Base-by-base conservation (phyloP, 2,888 invertebrate species). In the Phasia obesa region DNA sequence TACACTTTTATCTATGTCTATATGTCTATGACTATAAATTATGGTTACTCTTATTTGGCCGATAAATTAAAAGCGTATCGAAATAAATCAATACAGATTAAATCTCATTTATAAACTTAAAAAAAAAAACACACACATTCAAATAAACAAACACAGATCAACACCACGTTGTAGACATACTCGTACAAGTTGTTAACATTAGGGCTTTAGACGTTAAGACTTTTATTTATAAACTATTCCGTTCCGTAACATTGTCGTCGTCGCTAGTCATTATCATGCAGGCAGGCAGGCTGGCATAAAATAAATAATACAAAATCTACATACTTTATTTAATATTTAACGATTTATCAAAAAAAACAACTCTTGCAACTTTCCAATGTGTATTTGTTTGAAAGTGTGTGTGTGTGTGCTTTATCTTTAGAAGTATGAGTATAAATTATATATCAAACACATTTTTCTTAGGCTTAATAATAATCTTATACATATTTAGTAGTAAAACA, bases 21-120 rank as follows among this genome's bases (percentile, higher is more conserved):
- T 59, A 79, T n/a, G n/a, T n/a, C n/a, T n/a, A 75, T 70, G 78
- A 75, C 27, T 82, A 70, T 59, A 79, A 79, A 83, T 83, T 83
- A 83, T 83, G 67, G 71, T 31, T 44, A 53, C 70, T 75, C 38
- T 69, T 80, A 78, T 69, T 70, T 78, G 78, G 53, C 44, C 75
- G 79, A 85, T 85, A 85, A 84, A 89, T 88, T 88, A 87, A 88
- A 88, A 88, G 86, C 88, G 85, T 83, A 87, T 88, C 87, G 87
- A 88, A 89, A 89, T 89, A 89, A 89, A 89, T 89, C 89, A 89
- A 89, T 89, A 89, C 86, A 88, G 89, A 89, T 89, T 89, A 89
- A 88, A 89, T 89, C 89, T 87, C 85, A 87, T 86, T 86, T 82
- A 84, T 82, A 82, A 85, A 81, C 79, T 75, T 74, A 70, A 21